Evolutionary conservation across 2,113 vertebrate genomes (phyloP), one percentile per base, ranked within the genome.

Genomic region (Syngnathus floridae): DNA sequence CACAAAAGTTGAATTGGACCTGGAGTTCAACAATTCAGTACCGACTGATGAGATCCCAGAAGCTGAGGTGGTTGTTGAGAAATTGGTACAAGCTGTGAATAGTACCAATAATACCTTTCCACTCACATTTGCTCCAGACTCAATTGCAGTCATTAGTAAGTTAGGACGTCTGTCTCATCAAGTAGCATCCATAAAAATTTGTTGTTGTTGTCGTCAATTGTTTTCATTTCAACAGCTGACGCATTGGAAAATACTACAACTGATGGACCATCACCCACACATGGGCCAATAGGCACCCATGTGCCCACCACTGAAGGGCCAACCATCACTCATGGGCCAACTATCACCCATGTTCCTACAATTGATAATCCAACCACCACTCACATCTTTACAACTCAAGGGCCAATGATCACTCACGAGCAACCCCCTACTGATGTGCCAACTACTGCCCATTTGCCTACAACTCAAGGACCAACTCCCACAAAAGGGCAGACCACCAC

Each of bases 131-230:
- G 37, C 35, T 21, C 1, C 62, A 10, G 3, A 51, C 58, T 41
- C 58, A 7, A 41, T 60, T 41, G 58, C 58, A 41, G 35, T 65
- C 7, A 22, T 59, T 35, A 3, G 69, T 71, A 65, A 65, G 69
- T 65, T 1, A 11, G 41, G 37, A 60, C n/a, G 41, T 12, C 11
- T n/a, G 8, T 12, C 4, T n/a, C 17, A 40, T 21, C 9, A 21
- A 0, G n/a, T 11, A 37, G 1, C 10, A 10, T 60, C 19, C 17
- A n/a, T 12, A 2, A 7, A 21, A 10, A 21, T 41, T 22, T 13
- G 40, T 45, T 48, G 17, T 48, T 48, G 46, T 6, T 48, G 10
- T 41, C 12, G 4, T 13, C n/a, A 1, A 38, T 38, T 40, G 11
- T 41, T 16, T 56, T 40, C n/a, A 12, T 12, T 60, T 22, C 22